Evolutionary conservation across 2,113 vertebrate species (phyloP), one percentile per base, ranked within the genome.

Genomic region (Rhea pennata): DNA sequence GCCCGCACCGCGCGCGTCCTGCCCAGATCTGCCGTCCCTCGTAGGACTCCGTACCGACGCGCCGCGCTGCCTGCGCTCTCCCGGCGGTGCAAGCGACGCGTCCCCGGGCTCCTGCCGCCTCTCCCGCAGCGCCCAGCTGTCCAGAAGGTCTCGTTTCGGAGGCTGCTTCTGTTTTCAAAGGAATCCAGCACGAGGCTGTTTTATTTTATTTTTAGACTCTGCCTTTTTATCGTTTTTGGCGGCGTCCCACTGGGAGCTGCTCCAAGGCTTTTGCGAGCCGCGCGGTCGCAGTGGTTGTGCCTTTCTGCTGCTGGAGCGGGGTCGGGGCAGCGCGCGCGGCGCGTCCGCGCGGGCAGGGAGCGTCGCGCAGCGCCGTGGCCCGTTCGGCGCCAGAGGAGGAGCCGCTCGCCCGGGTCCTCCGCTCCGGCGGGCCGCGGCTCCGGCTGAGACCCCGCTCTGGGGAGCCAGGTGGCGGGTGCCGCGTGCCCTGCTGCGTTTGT

Each of bases 211-310:
- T 96, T 96, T 96, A 95, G 95, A 93, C 51, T 1, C 51, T 79
- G 95, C 36, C 86, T 89, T 93, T 96, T 91, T 89, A 87, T 94
- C 92, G 92, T 93, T 89, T 76, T 31, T 48, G 7, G 87, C 64
- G 15, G 67, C 67, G 96, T 89, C 96, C 96, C 96, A 97, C 95
- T 97, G 96, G 96, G 96, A 97, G 91, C 95, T 77, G 89, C 94
- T 96, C 96, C 96, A 97, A 85, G 96, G 62, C 27, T 84, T 71
- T 71, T 4, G 5, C 5, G 24, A 59, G 33, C 86, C 85, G 81
- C 27, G 88, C 0, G 51, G 59, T 67, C 6, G 11, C 79, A 78
- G 33, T 36, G 80, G 84, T 82, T 36, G 51, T 4, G n/a, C 51
- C 5, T 42, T 29, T 42, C 67, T 40, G 79, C 67, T 46, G 81